Evolutionary conservation across 2,888 invertebrate genomes (phyloP).

Genomic region (Troglohyphantes excavatus): DNA sequence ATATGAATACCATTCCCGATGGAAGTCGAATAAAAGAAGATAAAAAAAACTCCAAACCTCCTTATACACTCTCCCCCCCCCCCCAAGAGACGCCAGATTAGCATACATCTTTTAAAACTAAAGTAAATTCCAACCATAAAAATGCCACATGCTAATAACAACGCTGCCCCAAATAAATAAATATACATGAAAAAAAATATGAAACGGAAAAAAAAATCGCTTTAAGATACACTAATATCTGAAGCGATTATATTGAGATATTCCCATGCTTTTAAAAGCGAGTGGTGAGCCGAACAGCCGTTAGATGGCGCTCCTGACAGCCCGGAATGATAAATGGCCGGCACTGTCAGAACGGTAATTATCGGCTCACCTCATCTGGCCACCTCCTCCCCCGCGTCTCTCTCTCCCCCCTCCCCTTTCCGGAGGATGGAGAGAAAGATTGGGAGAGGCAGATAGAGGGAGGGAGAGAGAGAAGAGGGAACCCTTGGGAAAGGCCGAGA

Average conservation of each 20-base stretch:
- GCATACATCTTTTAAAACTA: constrained; percentile 60
- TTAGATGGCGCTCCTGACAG: constrained; percentile 77
- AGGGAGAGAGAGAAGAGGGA: constrained; percentile 28
- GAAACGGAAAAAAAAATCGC: constrained; percentile 27
- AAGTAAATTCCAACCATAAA: constrained; percentile 62
- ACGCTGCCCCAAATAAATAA: constrained; percentile 20
- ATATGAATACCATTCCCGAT: constrained; percentile 47
- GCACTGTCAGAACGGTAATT: constrained; percentile 79
- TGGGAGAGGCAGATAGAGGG: constrained; percentile 25
- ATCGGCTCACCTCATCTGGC: constrained; percentile 79
- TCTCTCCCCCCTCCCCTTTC: constrained; percentile 3
- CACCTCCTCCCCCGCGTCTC: constrained; percentile 40
- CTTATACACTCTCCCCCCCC: neutral
- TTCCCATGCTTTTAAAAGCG: constrained; percentile 56
- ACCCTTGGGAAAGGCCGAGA: constrained; percentile 57
- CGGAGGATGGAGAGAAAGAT: constrained; percentile 61
- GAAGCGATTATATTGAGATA: constrained; percentile 75
- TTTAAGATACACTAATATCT: constrained; percentile 75
- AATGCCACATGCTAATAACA: constrained; percentile 61
- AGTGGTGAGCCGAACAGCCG: constrained; percentile 66
- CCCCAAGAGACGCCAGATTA: constrained; percentile 53
- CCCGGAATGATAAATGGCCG: constrained; percentile 78
- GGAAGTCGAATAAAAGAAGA: too few species aligned
- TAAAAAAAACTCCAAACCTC: constrained; percentile 16
- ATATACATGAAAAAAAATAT: constrained; percentile 17